These are phyloP conservation scores for Notechis scutatus DNA, from an alignment of 2,113 vertebrate genomes.

Conservation along the genomic window DNA sequence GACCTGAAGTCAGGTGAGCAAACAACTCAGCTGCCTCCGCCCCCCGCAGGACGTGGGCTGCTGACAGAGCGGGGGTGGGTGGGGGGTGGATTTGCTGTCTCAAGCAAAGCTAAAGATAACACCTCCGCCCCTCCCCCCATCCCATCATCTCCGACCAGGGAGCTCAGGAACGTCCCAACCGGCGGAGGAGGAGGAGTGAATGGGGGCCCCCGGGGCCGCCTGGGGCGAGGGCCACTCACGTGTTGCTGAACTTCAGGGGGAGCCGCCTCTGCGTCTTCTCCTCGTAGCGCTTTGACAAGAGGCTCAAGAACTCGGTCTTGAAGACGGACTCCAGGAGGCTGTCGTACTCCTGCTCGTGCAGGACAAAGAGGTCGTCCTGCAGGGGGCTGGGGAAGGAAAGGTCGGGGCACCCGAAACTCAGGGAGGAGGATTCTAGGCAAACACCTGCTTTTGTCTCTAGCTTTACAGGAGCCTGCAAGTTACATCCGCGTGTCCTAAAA, in stretches of 20 bases:
- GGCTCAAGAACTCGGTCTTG: slow-evolving; percentile 95
- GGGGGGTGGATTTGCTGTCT: too few relatives aligned
- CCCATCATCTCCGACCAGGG: background rate
- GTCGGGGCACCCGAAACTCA: slow-evolving; percentile 22
- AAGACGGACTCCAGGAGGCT: slow-evolving; percentile 93
- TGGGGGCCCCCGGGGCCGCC: background rate
- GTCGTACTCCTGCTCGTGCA: slow-evolving; percentile 96
- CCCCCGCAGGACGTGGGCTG: background rate
- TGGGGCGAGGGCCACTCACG: slow-evolving; percentile 71
- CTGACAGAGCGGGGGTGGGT: background rate
- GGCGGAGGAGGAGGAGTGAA: background rate
- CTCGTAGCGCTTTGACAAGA: slow-evolving; percentile 87
- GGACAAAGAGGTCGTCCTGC: slow-evolving; percentile 91
- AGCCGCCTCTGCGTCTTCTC: slow-evolving; percentile 92
- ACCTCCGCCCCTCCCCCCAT: background rate
- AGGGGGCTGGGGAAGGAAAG: slow-evolving; percentile 73
- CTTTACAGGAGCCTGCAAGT: background rate
- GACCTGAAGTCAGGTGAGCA: too few relatives aligned
- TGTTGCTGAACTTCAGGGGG: slow-evolving; percentile 92
- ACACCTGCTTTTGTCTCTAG: background rate
- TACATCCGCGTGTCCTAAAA: background rate
- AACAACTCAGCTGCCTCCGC: background rate
- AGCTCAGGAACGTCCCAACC: background rate
- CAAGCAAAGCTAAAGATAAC: background rate
- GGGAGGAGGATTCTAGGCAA: background rate